phyloP scores from a whole-genome alignment of 2,113 vertebrate species.

The Eclectus roratus region DNA sequence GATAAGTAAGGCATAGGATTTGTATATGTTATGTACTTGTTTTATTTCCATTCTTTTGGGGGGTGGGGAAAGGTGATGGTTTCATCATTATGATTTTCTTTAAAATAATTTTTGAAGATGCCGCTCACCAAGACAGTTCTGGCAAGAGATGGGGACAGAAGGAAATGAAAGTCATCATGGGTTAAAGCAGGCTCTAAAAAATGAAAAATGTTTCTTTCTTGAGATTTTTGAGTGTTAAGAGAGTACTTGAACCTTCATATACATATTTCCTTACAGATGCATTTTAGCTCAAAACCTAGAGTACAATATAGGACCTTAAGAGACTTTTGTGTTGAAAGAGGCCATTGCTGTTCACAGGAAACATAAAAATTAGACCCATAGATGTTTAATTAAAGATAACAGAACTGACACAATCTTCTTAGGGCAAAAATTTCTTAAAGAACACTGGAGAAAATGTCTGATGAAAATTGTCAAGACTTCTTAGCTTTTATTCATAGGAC shows the following conservation, averaged over 20 bases:
- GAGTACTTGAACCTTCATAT: neutral
- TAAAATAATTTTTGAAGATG: neutral
- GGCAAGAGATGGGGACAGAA: neutral
- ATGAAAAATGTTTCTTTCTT: neutral
- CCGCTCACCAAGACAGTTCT: neutral
- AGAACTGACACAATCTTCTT: neutral
- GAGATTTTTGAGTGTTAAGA: neutral
- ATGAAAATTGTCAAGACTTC: neutral
- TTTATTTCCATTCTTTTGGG: neutral
- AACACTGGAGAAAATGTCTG: neutral
- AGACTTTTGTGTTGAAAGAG: neutral
- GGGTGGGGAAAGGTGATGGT: neutral
- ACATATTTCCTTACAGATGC: neutral
- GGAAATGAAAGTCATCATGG: neutral
- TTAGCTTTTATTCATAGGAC: neutral
- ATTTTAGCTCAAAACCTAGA: neutral
- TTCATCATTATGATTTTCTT: neutral
- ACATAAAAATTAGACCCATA: neutral
- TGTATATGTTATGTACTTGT: accelerated
- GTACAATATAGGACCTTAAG: neutral
- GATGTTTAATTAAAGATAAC: neutral
- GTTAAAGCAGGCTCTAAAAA: neutral
- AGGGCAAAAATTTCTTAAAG: neutral
- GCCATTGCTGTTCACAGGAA: neutral
- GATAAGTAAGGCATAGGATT: neutral